Percentiles rank a stretch among this genome's conserved stretches.
These are phyloP conservation scores for Pica pica DNA, from an alignment of 2,113 vertebrate genomes.

Conservation along the genomic window DNA sequence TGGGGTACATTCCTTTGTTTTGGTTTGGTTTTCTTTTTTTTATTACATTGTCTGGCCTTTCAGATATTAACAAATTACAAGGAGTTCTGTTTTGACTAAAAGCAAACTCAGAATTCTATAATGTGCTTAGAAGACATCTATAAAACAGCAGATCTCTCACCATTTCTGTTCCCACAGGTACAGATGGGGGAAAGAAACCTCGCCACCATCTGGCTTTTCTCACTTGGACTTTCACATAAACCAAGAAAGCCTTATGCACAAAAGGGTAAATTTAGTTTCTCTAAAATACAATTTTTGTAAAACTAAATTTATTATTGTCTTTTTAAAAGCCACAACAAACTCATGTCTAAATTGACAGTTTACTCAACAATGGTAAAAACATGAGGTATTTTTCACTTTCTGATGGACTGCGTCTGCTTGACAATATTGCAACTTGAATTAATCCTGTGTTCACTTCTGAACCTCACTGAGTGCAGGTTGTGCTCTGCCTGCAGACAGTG, in stretches of 20 bases:
- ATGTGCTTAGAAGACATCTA: not conserved
- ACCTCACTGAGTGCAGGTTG: not conserved
- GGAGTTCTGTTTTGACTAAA: not conserved
- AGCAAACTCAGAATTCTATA: not conserved
- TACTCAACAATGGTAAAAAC: not conserved
- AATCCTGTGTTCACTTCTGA: not conserved
- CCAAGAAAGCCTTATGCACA: not conserved
- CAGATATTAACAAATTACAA: not conserved
- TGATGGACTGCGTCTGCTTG: not conserved
- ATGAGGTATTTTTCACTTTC: not conserved
- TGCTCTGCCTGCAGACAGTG: not conserved
- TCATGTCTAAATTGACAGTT: not conserved
- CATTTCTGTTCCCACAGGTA: not conserved
- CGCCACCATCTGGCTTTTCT: not conserved
- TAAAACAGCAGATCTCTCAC: not conserved
- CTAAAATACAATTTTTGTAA: not conserved
- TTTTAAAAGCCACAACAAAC: not conserved
- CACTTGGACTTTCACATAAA: not conserved
- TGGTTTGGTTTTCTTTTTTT: no score
- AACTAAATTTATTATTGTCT: not conserved
- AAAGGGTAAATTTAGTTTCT: not conserved
- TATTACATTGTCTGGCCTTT: not conserved
- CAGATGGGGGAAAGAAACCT: not conserved
- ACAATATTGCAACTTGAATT: not conserved
- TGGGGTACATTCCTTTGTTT: not conserved